These are phyloP conservation scores for Aphelenchoides bicaudatus DNA, from an alignment of 2,888 invertebrate genomes.

Conservation along the genomic window DNA sequence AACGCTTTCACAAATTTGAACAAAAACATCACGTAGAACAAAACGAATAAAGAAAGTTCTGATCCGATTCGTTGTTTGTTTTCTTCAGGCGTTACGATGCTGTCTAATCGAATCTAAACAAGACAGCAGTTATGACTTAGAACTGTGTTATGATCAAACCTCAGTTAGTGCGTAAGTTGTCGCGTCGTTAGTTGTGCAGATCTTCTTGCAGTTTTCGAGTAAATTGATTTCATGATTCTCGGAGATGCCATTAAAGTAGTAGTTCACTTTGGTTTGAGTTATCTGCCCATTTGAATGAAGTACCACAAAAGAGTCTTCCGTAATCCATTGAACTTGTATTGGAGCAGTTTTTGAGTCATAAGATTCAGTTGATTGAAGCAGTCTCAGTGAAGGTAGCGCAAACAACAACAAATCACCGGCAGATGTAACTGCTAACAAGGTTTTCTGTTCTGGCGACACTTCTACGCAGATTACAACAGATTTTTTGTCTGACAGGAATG, in stretches of 20 bases:
- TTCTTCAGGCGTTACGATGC: slow-evolving; percentile 6
- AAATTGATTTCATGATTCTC: slow-evolving; percentile 10
- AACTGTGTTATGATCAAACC: neutral
- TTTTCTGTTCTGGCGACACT: slow-evolving; percentile 24
- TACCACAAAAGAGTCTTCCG: slow-evolving; percentile 18
- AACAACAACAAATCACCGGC: slow-evolving; percentile 26
- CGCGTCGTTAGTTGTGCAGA: slow-evolving; percentile 2
- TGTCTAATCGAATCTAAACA: slow-evolving; percentile 6
- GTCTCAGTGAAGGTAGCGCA: slow-evolving; percentile 22
- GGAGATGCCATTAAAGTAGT: slow-evolving; percentile 15
- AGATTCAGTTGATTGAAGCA: slow-evolving; percentile 9
- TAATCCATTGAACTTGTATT: neutral
- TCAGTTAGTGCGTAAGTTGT: slow-evolving; percentile 19
- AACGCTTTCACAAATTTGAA: slow-evolving; percentile 11
- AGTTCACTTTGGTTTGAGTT: slow-evolving; percentile 14
- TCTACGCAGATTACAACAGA: slow-evolving; percentile 21
- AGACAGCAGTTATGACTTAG: neutral
- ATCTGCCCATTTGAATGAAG: slow-evolving; percentile 25
- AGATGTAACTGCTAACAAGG: slow-evolving; percentile 25
- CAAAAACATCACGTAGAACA: slow-evolving; percentile 11
- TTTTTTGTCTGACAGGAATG: slow-evolving; percentile 23
- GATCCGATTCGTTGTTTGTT: slow-evolving; percentile 15
- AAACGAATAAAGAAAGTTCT: slow-evolving; percentile 11
- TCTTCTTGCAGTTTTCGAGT: slow-evolving; percentile 6
- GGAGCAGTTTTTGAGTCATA: neutral